Evolutionary conservation across 2,888 invertebrate species (phyloP), one percentile per base, ranked within the genome.

Genomic region (Tetrapedia diversipes): DNA sequence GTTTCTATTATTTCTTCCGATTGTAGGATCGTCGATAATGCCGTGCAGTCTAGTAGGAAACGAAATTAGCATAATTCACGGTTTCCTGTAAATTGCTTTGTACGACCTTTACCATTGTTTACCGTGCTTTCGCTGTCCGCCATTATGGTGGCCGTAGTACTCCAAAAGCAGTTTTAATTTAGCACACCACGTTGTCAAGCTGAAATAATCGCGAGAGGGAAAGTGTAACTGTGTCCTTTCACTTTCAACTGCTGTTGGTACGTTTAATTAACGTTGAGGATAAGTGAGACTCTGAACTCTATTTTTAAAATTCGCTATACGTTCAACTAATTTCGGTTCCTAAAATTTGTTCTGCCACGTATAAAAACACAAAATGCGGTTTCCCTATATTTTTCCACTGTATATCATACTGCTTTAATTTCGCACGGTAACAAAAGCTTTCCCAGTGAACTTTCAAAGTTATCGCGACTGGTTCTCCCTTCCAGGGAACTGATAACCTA

Each of bases 1-100:
- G 32, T 19, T 32, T 32, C 19, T 32, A 53, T 32, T 32, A 19
- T 32, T 32, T 53, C 43, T 43, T 19, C 19, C 43, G 43, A 43
- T 43, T 19, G 43, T 43, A 14, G 41, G 41, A 14, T n/a, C n/a
- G 41, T 10, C 14, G 19, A 14, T 32, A 54, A 19, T 7, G 19
- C 19, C 19, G 19, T 34, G 14, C 14, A 7, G 6, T 32, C 32
- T 34, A 7, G 19, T 19, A 32, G 19, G 19, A 53, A 54, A 34
- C 3, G 14, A 32, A 32, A 54, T 54, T 34, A 32, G 19, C 32
- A 19, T 19, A 32, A 54, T 54, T 54, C 19, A 34, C 53, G 1
- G 19, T 54, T 54, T 32, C n/a, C 53, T 53, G 32, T 14, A 32
- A 54, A 54, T 54, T 54, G 19, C 53, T 54, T 54, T 34, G n/a